Evolutionary conservation across 2,888 invertebrate species (phyloP).

Genomic region (Heliconius charithonia): DNA sequence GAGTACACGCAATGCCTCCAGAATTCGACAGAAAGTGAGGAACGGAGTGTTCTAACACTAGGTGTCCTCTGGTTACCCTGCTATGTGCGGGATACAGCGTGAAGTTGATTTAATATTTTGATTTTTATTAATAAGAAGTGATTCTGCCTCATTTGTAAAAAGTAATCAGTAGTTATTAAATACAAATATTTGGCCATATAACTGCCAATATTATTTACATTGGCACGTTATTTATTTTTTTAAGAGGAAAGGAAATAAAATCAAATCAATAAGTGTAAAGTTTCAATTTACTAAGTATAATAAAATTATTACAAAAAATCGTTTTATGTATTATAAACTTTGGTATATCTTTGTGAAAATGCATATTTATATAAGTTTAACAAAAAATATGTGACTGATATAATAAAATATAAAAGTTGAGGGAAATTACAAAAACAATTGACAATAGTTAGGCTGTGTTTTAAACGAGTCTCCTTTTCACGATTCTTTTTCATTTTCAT

Average conservation of each 20-base stretch:
- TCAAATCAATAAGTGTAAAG: conserved; percentile 57
- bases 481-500: not conserved
- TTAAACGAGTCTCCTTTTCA: not conserved
- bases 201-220: not conserved
- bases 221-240: not conserved
- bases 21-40: no score
- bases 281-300: conserved; percentile 67
- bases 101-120: no score
- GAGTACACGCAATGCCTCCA: no score
- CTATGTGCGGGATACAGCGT: no score
- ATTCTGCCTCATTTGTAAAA: no score
- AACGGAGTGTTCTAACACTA: no score
- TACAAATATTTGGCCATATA: not conserved
- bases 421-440: conserved; percentile 19
- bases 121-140: no score
- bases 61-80: no score
- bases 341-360: conserved; percentile 54
- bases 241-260: conserved; percentile 44
- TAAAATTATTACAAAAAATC: conserved; percentile 65
- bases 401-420: not conserved
- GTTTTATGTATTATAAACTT: conserved; percentile 56
- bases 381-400: not conserved
- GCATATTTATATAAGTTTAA: conserved; percentile 9
- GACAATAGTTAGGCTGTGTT: not conserved
- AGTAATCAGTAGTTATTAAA: no score